These are phyloP conservation scores for Okamejei kenojei DNA, from an alignment of 2,797 vertebrate species.

Conservation along the genomic window DNA sequence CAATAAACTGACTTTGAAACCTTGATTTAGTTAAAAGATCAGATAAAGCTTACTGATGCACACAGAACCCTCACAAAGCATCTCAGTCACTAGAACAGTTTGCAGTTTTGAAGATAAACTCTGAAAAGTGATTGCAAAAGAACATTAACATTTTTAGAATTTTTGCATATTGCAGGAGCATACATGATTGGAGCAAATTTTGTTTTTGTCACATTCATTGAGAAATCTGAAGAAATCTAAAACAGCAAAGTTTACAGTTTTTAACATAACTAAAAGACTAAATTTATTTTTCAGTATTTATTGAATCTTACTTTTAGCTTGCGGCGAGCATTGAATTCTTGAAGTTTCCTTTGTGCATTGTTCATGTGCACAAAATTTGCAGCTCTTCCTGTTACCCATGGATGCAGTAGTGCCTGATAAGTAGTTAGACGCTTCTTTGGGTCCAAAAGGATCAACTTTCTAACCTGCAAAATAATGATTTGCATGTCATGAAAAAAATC, in stretches of 20 bases:
- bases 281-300: neutral
- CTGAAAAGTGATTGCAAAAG: neutral
- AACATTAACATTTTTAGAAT: neutral
- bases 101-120: neutral
- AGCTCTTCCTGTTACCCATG: conserved; percentile 78
- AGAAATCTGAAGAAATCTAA: neutral
- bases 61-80: neutral
- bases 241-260: neutral
- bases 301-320: conserved; percentile 70
- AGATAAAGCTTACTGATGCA: neutral
- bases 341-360: conserved; percentile 77
- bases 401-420: conserved; percentile 75
- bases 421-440: conserved; percentile 76
- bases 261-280: neutral
- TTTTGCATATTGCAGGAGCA: neutral
- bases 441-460: conserved; percentile 76
- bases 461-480: conserved; percentile 58
- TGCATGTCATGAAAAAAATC: conserved; percentile 36
- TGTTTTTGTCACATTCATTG: neutral
- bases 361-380: conserved; percentile 80
- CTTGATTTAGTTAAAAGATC: neutral
- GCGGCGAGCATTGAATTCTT: conserved; percentile 78
- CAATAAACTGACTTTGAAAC: neutral
- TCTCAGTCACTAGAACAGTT: neutral
- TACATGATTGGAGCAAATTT: neutral